A percentile compares a stretch with the other conserved stretches of the same genome.
Evolutionary conservation across 2,113 vertebrate species (phyloP).

Genomic region (Vulpes lagopus): DNA sequence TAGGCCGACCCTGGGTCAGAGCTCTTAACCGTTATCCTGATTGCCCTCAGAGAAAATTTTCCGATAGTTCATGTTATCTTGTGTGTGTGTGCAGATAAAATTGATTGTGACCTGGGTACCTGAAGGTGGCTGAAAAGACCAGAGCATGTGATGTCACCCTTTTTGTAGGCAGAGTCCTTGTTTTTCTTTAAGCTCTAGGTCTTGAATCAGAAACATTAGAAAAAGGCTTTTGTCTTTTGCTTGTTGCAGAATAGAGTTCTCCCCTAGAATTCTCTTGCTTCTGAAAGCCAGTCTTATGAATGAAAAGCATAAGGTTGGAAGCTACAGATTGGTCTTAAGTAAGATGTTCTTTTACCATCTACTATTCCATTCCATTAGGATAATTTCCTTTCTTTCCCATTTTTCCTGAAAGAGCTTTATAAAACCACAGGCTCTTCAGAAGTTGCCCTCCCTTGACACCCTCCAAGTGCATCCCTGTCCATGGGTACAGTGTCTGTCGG

Average conservation of each 20-base stretch:
- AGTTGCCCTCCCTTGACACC: not conserved
- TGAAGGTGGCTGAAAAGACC: not conserved
- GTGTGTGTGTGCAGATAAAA: not conserved
- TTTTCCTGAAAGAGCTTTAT: not conserved
- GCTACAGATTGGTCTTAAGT: not conserved
- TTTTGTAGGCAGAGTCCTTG: not conserved
- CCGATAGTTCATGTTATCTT: not conserved
- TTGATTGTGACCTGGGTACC: not conserved
- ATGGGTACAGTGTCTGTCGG: fast-evolving
- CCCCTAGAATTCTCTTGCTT: not conserved
- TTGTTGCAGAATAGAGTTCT: not conserved
- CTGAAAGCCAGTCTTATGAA: not conserved
- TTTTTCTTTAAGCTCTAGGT: not conserved
- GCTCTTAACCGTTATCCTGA: not conserved
- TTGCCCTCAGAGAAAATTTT: not conserved
- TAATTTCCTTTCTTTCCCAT: not conserved
- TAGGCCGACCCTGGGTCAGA: not conserved
- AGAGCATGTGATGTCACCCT: not conserved
- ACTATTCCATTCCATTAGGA: not conserved
- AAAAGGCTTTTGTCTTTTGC: not conserved
- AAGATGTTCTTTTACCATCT: not conserved
- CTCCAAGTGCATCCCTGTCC: fast-evolving
- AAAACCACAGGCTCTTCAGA: not conserved
- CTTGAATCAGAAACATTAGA: not conserved
- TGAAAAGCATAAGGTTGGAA: not conserved